Evolutionary conservation across 2,888 invertebrate genomes (phyloP).

Genomic region (Calameuta idolon): DNA sequence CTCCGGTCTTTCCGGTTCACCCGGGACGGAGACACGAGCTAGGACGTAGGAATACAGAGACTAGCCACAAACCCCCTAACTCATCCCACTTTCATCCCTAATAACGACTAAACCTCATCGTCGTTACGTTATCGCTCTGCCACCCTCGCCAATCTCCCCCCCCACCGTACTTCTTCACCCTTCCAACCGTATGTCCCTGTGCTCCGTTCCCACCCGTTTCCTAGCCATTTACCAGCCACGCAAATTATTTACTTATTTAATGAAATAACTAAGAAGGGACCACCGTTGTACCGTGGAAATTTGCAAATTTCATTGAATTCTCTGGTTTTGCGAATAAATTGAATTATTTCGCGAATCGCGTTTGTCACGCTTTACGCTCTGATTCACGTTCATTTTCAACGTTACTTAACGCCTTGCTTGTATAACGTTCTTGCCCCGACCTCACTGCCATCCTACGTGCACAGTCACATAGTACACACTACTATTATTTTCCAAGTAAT

Average conservation of each 20-base stretch:
- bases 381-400: constrained; percentile 20
- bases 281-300: neutral
- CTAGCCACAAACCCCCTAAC: neutral
- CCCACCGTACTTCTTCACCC: neutral
- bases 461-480: constrained; percentile 17
- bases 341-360: constrained; percentile 2
- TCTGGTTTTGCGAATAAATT: neutral
- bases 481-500: constrained; percentile 54
- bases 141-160: neutral
- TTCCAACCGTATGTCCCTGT: neutral
- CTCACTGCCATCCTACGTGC: neutral
- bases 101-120: neutral
- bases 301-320: neutral
- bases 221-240: neutral
- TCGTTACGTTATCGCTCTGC: neutral
- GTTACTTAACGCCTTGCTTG: constrained; percentile 20
- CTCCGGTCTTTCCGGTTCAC: neutral
- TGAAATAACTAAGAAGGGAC: neutral
- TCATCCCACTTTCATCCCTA: neutral
- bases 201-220: neutral
- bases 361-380: constrained; percentile 25
- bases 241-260: neutral
- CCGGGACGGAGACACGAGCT: neutral
- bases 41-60: neutral
- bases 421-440: neutral